Percentiles rank a stretch among this genome's conserved stretches.
Evolutionary conservation across 2,888 invertebrate species (phyloP).

Genomic region (Ganaspis brasiliensis): DNA sequence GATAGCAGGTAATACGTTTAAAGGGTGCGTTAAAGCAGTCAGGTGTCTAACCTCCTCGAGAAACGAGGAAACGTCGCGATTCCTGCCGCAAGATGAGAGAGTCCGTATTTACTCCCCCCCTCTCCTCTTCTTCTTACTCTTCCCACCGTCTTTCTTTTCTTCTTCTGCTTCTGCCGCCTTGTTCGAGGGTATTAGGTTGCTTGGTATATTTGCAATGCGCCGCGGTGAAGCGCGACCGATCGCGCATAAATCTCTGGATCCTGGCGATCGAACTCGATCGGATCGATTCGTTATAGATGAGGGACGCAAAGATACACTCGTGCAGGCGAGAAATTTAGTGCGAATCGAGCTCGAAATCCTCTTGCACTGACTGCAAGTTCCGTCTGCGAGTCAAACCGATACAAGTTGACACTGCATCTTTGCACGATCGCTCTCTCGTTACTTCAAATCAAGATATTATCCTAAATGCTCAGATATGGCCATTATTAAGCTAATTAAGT

Average conservation of each 20-base stretch:
- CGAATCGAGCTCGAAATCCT: constrained; percentile 60
- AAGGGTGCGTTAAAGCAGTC: constrained; percentile 67
- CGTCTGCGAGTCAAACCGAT: constrained; percentile 63
- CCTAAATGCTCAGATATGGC: constrained; percentile 39
- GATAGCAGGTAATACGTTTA: constrained; percentile 68
- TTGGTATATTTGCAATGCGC: constrained; percentile 58
- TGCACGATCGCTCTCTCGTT: constrained; percentile 53
- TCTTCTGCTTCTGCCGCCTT: constrained; percentile 15
- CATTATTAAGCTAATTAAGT: constrained; percentile 42
- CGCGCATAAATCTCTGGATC: constrained; percentile 71
- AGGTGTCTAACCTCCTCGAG: constrained; percentile 63
- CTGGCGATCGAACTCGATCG: constrained; percentile 69
- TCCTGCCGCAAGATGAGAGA: constrained; percentile 60
- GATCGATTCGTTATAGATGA: constrained; percentile 75
- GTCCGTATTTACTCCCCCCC: constrained; percentile 54
- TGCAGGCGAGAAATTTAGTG: constrained; percentile 64
- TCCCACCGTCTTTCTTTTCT: constrained; percentile 55
- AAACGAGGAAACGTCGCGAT: constrained; percentile 71
- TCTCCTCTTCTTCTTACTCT: constrained; percentile 51
- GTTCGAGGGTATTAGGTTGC: neutral
- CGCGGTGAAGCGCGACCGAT: constrained; percentile 61
- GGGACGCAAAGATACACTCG: constrained; percentile 56
- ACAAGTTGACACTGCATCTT: constrained; percentile 59
- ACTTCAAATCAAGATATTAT: constrained; percentile 42
- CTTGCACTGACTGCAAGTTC: constrained; percentile 58